These are phyloP conservation scores for Sandelia bainsii DNA, from an alignment of 2,797 vertebrate genomes.

Conservation along the genomic window DNA sequence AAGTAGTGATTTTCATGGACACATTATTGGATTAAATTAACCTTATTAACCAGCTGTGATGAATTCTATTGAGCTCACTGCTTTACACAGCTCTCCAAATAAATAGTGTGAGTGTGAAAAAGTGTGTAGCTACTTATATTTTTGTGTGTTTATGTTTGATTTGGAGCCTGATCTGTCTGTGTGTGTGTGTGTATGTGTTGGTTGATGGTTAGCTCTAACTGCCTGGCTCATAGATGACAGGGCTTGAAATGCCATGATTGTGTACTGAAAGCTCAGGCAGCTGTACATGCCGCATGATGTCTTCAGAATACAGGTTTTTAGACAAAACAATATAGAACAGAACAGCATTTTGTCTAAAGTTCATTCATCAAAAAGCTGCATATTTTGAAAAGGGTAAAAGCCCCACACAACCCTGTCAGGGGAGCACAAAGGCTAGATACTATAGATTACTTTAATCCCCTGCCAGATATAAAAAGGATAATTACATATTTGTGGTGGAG, in stretches of 20 bases:
- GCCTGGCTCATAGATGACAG: slow-evolving; percentile 79
- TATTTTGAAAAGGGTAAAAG: slow-evolving; percentile 99
- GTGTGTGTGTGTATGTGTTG: slow-evolving; percentile 52
- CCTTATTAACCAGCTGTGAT: slow-evolving; percentile 86
- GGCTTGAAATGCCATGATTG: slow-evolving; percentile 86
- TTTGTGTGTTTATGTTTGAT: slow-evolving; percentile 53
- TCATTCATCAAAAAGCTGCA: slow-evolving; percentile 99
- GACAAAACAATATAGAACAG: slow-evolving; percentile 92
- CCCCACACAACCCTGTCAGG: slow-evolving; percentile 97
- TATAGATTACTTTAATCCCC: slow-evolving; percentile 99
- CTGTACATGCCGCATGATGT: slow-evolving; percentile 83
- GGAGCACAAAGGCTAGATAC: slow-evolving; percentile 99
- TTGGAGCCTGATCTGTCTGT: slow-evolving; percentile 56
- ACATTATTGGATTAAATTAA: slow-evolving; percentile 85
- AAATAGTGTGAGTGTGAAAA: slow-evolving; percentile 41
- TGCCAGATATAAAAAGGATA: slow-evolving; percentile 99
- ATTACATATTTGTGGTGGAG: slow-evolving; percentile 99
- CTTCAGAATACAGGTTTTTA: slow-evolving; percentile 87
- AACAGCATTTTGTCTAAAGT: slow-evolving; percentile 99
- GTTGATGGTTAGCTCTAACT: slow-evolving; percentile 78
- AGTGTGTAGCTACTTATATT: slow-evolving; percentile 45
- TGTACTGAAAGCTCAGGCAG: slow-evolving; percentile 86
- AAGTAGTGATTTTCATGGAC: slow-evolving; percentile 82
- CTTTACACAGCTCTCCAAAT: slow-evolving; percentile 64
- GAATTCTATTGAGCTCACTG: slow-evolving; percentile 77